phyloP scores from a whole-genome alignment of 2,113 vertebrate genomes.

The Rallus limicola region DNA sequence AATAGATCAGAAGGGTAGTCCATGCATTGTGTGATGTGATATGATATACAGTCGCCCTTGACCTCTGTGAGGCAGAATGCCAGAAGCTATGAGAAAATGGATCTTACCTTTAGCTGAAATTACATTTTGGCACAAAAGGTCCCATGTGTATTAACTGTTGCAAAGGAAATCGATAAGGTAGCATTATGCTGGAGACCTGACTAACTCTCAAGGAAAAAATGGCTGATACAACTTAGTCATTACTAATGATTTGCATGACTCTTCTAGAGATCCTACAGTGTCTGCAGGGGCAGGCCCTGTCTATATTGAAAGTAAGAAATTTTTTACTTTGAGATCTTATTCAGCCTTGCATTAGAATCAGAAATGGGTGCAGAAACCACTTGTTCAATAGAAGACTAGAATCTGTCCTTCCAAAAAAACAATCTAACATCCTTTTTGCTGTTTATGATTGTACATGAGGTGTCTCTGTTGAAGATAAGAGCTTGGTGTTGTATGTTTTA shows the following conservation, averaged over 20 bases:
- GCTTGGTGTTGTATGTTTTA: neutral
- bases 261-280: neutral
- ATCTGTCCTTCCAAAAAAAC: neutral
- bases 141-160: rapidly evolving
- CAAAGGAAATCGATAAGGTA: neutral
- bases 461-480: neutral
- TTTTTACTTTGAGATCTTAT: neutral
- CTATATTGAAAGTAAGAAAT: neutral
- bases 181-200: neutral
- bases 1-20: neutral
- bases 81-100: neutral
- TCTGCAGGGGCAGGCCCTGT: neutral
- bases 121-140: neutral
- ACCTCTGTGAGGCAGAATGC: neutral
- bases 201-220: neutral
- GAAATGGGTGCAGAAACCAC: neutral
- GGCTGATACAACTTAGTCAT: neutral
- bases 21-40: neutral
- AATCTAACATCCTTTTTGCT: neutral
- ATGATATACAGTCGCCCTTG: neutral
- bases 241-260: neutral
- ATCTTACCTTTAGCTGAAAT: neutral
- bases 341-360: neutral
- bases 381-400: neutral
- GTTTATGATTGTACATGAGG: neutral